A percentile compares a stretch with the other conserved stretches of the same genome.
These are phyloP conservation scores for Ceyx margarethae DNA, from an alignment of 2,113 vertebrate genomes.

Conservation along the genomic window DNA sequence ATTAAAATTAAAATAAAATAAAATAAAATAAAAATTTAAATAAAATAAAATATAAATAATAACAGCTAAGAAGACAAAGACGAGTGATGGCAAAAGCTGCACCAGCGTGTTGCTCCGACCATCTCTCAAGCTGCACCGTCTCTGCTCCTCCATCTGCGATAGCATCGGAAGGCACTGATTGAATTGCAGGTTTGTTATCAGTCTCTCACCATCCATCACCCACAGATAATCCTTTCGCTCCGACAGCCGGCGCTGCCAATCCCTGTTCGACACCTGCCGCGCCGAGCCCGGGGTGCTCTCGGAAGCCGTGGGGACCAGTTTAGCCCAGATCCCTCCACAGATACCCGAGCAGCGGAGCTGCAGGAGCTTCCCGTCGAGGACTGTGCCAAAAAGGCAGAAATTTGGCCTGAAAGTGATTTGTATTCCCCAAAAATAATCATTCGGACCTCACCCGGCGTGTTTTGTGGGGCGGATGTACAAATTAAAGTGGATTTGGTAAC, in stretches of 20 bases:
- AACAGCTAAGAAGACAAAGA: not conserved
- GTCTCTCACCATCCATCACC: conserved; percentile 5
- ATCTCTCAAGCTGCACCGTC: not conserved
- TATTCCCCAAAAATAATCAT: not conserved
- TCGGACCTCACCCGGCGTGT: accelerated
- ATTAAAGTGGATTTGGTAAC: not conserved
- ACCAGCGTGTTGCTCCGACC: not conserved
- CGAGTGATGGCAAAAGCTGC: not conserved
- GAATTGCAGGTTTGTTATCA: conserved; percentile 34
- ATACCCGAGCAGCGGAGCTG: not conserved
- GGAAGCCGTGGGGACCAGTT: not conserved
- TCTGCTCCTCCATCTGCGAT: not conserved
- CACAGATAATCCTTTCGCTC: conserved; percentile 15
- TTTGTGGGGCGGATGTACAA: accelerated
- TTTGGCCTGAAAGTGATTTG: not conserved
- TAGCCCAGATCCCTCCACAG: not conserved
- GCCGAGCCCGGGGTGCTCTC: not conserved
- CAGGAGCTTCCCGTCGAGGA: accelerated
- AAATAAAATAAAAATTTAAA: not conserved
- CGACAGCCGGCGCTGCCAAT: not conserved
- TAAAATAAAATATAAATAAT: not conserved
- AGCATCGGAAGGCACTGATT: conserved; percentile 8
- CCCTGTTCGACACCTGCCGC: not conserved
- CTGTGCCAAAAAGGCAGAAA: not conserved
- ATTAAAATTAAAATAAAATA: too few relatives aligned